Percentiles rank a stretch among this genome's conserved stretches.
Conservation (phyloP, 37 sponge, comb jelly and placozoan genomes). For the Eunapius fragilis region DNA sequence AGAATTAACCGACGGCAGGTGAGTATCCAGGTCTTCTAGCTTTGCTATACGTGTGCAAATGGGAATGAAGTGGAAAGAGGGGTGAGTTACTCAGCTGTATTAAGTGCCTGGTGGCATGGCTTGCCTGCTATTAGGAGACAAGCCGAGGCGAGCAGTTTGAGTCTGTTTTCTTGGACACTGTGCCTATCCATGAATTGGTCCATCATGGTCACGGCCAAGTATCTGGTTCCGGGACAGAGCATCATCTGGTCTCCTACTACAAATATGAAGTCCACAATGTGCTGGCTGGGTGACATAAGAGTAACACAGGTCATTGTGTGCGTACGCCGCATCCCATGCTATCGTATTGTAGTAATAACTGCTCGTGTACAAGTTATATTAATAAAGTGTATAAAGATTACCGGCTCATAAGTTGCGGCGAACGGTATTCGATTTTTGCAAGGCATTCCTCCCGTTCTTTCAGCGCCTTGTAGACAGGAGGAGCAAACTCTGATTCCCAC, state of each 20-base stretch:
- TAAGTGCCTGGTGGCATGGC: not conserved
- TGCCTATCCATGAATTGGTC: conserved; percentile 90
- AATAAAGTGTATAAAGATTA: not conserved
- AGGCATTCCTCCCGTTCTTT: not conserved
- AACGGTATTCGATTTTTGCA: not conserved
- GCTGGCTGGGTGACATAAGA: conserved; percentile 6
- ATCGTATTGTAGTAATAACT: not conserved
- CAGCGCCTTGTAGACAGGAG: not conserved
- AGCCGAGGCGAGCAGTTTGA: conserved; percentile 67
- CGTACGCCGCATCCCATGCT: not conserved
- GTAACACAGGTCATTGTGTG: not conserved
- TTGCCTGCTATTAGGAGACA: conserved; percentile 73
- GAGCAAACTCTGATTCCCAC: not conserved
- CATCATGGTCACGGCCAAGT: conserved; percentile 62
- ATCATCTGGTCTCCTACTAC: conserved; percentile 49
- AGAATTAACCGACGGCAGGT: conserved; percentile 38
- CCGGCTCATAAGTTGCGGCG: not conserved
- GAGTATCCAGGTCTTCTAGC: conserved; percentile 63
- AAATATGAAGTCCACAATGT: conserved; percentile 70
- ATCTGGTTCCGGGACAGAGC: conserved; percentile 62
- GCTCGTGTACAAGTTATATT: not conserved
- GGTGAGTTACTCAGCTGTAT: not conserved
- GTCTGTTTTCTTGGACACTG: conserved; percentile 56
- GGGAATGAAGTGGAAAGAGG: not conserved
- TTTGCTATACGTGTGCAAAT: conserved; percentile 30